Evolutionary conservation across 2,113 vertebrate genomes (phyloP).

Genomic region (Ciconia stormi): DNA sequence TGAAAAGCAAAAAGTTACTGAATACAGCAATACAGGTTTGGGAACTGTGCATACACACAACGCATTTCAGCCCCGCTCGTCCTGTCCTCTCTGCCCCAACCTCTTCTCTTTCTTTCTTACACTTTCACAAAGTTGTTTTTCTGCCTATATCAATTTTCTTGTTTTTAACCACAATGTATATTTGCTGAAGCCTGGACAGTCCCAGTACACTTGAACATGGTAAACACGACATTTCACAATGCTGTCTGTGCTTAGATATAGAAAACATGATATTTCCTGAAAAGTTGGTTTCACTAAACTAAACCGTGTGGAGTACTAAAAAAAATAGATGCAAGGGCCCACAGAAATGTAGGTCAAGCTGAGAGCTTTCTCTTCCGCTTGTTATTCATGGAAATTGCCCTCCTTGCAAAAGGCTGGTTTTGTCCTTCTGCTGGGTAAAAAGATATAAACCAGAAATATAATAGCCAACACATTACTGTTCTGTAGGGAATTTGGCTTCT

Average conservation of each 20-base stretch:
- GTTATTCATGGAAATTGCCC: not conserved
- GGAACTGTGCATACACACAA: not conserved
- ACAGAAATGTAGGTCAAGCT: not conserved
- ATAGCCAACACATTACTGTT: not conserved
- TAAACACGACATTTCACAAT: constrained; percentile 40
- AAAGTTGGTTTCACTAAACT: not conserved
- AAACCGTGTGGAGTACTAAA: not conserved
- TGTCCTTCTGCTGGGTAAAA: not conserved
- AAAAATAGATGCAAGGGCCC: not conserved
- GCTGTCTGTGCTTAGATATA: not conserved
- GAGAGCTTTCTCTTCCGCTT: not conserved
- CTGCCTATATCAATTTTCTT: not conserved
- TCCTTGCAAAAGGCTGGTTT: not conserved
- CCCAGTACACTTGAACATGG: not conserved
- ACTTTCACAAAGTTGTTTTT: constrained; percentile 6
- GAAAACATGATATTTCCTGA: constrained; percentile 29
- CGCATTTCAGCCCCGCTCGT: not conserved
- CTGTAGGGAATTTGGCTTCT: not conserved
- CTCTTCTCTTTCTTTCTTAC: not conserved
- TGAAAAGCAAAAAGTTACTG: not conserved
- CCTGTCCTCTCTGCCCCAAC: not conserved
- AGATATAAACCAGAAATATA: not conserved
- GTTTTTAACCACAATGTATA: constrained; percentile 39
- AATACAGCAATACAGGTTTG: not conserved
- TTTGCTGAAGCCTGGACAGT: constrained; percentile 34